Evolutionary conservation across 2,797 vertebrate species (phyloP), one percentile per base, ranked within the genome.

Genomic region (Spizella passerina): DNA sequence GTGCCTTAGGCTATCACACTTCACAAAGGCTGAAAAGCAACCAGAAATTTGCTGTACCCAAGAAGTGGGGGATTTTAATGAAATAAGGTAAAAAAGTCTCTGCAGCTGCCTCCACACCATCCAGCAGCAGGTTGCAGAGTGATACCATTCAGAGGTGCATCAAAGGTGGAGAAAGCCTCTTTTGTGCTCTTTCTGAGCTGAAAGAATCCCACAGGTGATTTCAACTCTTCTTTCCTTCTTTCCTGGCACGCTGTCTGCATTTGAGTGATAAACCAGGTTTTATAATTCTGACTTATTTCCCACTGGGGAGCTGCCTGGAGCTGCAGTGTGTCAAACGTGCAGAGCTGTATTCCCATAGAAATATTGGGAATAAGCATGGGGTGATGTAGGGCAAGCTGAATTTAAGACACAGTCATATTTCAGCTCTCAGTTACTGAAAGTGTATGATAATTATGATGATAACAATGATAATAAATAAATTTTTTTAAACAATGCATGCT

Each of bases 321-420:
- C 39, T 41, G 8, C 53, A 30, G 29, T 4, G 7, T 41, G 41
- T 56, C 41, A 53, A 72, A 65, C 14, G 39, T 4, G 55, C 16
- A 69, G 43, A 72, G 64, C 36, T 23, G 4, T 6, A 23, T 11
- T 44, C 16, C 7, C 41, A 41, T 7, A 12, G n/a, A 36, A 71
- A 10, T 46, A 29, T 0, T 19, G 23, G 34, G 49, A n/a, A 38
- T 30, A 27, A 47, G 17, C 3, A 4, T 1, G n/a, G 13, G 36
- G 14, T 30, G 57, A 26, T 46, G 24, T 22, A 32, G 75, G 46
- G 14, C 36, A 73, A 89, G 20, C 16, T 71, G 53, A 68, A 57
- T 23, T 32, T 63, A 26, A 39, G 16, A 20, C 23, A 9, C 0
- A 7, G 15, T 34, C 6, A 1, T 19, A 44, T 41, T 56, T 32